A percentile compares a stretch with the other conserved stretches of the same genome.
These are phyloP conservation scores for Megaleporinus macrocephalus DNA, from an alignment of 2,113 vertebrate species.

Conservation along the genomic window DNA sequence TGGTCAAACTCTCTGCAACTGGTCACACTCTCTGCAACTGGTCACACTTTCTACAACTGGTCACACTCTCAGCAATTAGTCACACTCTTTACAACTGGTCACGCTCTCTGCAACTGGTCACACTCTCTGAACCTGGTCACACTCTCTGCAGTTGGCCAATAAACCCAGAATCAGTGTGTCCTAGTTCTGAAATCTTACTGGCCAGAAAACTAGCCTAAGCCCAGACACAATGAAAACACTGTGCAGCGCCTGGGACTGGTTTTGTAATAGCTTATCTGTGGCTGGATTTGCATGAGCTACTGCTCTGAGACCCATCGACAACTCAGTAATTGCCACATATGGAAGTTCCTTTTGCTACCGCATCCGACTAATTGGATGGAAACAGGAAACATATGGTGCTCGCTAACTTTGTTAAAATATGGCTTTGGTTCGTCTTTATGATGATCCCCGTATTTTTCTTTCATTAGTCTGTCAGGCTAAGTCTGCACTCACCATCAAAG, in stretches of 20 bases:
- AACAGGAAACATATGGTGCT: constrained; percentile 44
- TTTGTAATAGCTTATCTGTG: constrained; percentile 32
- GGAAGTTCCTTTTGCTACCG: constrained; percentile 20
- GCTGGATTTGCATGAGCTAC: constrained; percentile 35
- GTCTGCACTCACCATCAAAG: neutral
- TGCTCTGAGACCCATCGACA: constrained; percentile 20
- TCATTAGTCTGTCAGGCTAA: neutral
- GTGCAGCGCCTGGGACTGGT: neutral
- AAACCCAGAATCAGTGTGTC: neutral
- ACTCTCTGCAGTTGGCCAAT: too few relatives aligned
- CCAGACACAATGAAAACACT: neutral
- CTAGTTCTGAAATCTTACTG: neutral
- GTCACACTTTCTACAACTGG: too few relatives aligned
- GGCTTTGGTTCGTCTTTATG: constrained; percentile 16
- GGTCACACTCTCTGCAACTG: too few relatives aligned
- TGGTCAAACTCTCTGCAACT: too few relatives aligned
- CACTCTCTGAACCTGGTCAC: too few relatives aligned
- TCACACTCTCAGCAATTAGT: too few relatives aligned
- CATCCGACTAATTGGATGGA: constrained; percentile 37
- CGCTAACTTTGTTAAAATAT: constrained; percentile 26
- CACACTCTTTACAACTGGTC: too few relatives aligned
- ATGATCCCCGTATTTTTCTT: constrained; percentile 19
- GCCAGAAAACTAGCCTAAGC: neutral
- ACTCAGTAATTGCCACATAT: constrained; percentile 35
- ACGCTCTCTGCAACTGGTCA: too few relatives aligned